These are phyloP conservation scores for Scelioninae gen. 2 DNA, from an alignment of 2,888 invertebrate genomes.

Conservation along the genomic window DNA sequence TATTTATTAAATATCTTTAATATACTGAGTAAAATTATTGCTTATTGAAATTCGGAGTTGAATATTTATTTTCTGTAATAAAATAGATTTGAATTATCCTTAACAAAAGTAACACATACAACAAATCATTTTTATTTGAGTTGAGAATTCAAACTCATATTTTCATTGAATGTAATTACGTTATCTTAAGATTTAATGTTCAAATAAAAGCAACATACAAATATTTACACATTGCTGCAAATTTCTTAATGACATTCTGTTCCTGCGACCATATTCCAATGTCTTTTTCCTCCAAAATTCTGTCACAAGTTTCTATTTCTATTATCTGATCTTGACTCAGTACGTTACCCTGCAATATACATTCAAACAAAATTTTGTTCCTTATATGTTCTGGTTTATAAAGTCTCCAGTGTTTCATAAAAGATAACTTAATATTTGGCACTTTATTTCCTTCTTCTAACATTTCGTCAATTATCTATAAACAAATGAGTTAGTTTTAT, in stretches of 20 bases:
- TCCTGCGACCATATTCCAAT: conserved; percentile 1
- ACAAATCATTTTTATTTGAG: too few relatives aligned
- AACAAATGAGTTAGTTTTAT: too few relatives aligned
- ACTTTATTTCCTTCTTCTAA: conserved; percentile 64
- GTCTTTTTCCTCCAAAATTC: conserved; percentile 10
- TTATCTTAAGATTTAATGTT: not conserved
- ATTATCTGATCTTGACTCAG: conserved; percentile 68
- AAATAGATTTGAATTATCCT: too few relatives aligned
- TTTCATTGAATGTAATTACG: too few relatives aligned
- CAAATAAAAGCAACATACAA: conserved; percentile 19
- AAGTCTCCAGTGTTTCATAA: conserved; percentile 59
- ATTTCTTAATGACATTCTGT: not conserved
- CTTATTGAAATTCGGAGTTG: too few relatives aligned
- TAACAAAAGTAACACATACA: too few relatives aligned
- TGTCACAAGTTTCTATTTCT: conserved; percentile 61
- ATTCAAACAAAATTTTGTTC: conserved; percentile 63
- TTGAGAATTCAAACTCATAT: too few relatives aligned
- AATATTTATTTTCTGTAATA: too few relatives aligned
- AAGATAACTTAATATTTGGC: conserved; percentile 64
- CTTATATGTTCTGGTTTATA: conserved; percentile 39
- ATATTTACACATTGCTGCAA: conserved; percentile 4
- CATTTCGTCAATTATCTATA: conserved; percentile 64
- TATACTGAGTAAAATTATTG: too few relatives aligned
- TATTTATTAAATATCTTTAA: too few relatives aligned
- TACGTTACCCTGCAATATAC: conserved; percentile 67